Base-by-base conservation (phyloP, 2,888 invertebrate genomes). In the Protula sp. region DNA sequence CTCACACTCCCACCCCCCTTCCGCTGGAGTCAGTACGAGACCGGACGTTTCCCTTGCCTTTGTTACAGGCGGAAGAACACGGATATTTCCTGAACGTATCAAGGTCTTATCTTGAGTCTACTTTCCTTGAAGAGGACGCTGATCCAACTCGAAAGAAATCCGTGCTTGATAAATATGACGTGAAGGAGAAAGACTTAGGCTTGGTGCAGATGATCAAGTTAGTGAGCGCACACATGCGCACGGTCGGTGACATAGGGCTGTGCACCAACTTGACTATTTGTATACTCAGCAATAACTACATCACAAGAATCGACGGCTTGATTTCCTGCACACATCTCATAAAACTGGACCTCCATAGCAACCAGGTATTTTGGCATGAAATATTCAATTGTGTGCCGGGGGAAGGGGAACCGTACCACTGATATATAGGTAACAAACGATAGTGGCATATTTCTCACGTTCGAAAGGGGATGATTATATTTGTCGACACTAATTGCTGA, bases 301-400 rank as follows among this genome's bases (percentile, higher is more conserved):
- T 80, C 27, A 72, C 71, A 4, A 74, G 70, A 47, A 72, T 80
- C 50, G 75, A 78, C 61, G 72, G 70, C 3, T 65, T 80, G 19
- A 67, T 64, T 22, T 56, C 67, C 22, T 80, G 80, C 66, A 61
- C 66, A 52, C 70, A 78, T 24, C 70, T 80, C 4, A 62, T 78
- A 22, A 78, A 75, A 62, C 66, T 80, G n/a, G 79, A 80, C 68
- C 63, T 80, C 19, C 75, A 75, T 63, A 65, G 71, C 27, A 78
- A 78, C 62, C 76, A 77, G 74, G 78, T 76, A n/a, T n/a, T n/a
- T n/a, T n/a, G n/a, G n/a, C n/a, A n/a, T n/a, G n/a, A n/a, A n/a
- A n/a, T n/a, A n/a, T n/a, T n/a, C n/a, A n/a, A n/a, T n/a, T n/a
- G n/a, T n/a, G n/a, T n/a, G n/a, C n/a, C n/a, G n/a, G n/a, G n/a